phyloP scores from a whole-genome alignment of 2,113 vertebrate species.

The Marmota monax region DNA sequence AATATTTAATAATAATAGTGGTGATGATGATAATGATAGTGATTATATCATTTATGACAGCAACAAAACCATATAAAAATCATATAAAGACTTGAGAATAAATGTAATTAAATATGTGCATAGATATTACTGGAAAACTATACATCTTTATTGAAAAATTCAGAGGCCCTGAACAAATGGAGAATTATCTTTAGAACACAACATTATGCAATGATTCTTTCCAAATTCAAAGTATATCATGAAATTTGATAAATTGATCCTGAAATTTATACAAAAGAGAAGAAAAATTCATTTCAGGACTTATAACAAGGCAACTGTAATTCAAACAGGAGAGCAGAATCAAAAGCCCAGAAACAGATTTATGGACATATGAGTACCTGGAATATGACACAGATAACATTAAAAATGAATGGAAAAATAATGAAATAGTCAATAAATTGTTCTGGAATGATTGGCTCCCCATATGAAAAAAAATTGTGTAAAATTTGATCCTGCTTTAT shows the following conservation, averaged over 20 bases:
- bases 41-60: too few relatives aligned
- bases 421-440: not conserved
- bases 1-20: not conserved
- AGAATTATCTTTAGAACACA: not conserved
- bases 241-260: not conserved
- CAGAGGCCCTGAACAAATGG: not conserved
- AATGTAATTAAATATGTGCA: not conserved
- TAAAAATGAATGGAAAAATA: constrained; percentile 22
- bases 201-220: not conserved
- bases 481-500: not conserved
- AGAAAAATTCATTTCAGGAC: not conserved
- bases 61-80: not conserved
- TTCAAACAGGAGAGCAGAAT: constrained; percentile 22
- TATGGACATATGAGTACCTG: not conserved
- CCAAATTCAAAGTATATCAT: not conserved
- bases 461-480: not conserved
- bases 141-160: not conserved
- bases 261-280: not conserved
- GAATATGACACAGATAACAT: not conserved
- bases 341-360: not conserved
- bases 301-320: not conserved
- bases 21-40: not conserved
- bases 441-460: not conserved
- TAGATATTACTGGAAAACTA: not conserved
- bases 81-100: not conserved